Conservation (phyloP, 1,140 invertebrate species). For the Apocrypta bakeri region DNA sequence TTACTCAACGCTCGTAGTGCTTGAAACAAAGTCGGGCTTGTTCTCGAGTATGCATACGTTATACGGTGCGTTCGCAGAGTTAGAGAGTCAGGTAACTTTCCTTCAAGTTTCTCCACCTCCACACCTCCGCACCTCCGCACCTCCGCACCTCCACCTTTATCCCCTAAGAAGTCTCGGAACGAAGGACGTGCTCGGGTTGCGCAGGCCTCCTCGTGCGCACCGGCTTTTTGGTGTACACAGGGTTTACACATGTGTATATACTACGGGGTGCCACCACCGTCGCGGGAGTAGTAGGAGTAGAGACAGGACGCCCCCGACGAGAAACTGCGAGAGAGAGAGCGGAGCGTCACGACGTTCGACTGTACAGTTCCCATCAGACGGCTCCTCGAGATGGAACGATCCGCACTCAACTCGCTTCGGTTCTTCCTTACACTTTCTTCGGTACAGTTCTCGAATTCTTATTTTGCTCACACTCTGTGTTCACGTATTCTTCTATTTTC, state of each 20-base stretch:
- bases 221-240: conserved; percentile 23
- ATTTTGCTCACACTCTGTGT: neutral
- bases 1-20: too few species aligned
- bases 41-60: too few species aligned
- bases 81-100: conserved; percentile 37
- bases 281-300: conserved; percentile 34
- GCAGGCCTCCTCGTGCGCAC: conserved; percentile 24
- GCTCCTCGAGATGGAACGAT: conserved; percentile 70
- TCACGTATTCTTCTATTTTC: too few species aligned
- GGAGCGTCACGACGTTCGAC: conserved; percentile 71
- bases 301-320: conserved; percentile 70
- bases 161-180: neutral
- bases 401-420: conserved; percentile 60
- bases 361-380: conserved; percentile 72
- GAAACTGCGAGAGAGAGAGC: conserved; percentile 58
- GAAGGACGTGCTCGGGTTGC: conserved; percentile 19
- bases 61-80: too few species aligned
- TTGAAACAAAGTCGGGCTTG: too few species aligned
- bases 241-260: conserved; percentile 44
- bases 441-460: conserved; percentile 52
- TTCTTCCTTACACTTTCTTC: conserved; percentile 64
- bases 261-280: neutral
- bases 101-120: conserved; percentile 14
- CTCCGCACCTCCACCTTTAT: neutral
- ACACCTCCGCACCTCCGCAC: neutral